Conservation (phyloP, 2,888 invertebrate species). For the Rhopalosiphum nymphaeae region DNA sequence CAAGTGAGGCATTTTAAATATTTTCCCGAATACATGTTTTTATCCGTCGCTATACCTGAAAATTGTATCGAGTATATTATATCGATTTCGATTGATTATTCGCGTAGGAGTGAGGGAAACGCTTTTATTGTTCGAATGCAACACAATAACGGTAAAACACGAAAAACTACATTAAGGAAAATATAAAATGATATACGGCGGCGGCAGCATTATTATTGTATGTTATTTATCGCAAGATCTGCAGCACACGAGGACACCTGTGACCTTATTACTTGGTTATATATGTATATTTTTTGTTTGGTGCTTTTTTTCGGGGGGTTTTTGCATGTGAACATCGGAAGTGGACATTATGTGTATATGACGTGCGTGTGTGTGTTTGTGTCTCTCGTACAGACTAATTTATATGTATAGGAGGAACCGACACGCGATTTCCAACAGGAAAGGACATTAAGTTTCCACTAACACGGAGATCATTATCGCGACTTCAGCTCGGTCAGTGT, state of each 20-base stretch:
- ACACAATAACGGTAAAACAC: neutral
- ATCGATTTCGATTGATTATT: neutral
- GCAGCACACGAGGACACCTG: constrained; percentile 52
- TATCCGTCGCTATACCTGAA: neutral
- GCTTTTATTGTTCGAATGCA: neutral
- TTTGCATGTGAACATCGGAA: constrained; percentile 60
- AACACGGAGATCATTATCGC: constrained; percentile 54
- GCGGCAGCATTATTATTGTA: constrained; percentile 1
- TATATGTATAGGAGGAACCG: constrained; percentile 56
- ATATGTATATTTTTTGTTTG: neutral
- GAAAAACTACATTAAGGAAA: constrained; percentile 45
- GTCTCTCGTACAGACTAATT: constrained; percentile 22
- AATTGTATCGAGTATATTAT: neutral
- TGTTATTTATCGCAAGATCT: constrained; percentile 57
- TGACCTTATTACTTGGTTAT: constrained; percentile 57
- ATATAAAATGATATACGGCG: neutral
- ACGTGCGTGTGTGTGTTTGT: neutral
- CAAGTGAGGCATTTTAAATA: neutral
- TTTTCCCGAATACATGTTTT: fast-evolving
- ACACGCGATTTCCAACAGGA: constrained; percentile 64
- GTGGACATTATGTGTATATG: constrained; percentile 44
- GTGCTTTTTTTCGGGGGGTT: constrained; percentile 21
- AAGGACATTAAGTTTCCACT: constrained; percentile 63
- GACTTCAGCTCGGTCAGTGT: constrained; percentile 27
- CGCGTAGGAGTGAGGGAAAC: neutral